phyloP scores from a whole-genome alignment of 1,140 invertebrate genomes.

The Lepeophtheirus salmonis region DNA sequence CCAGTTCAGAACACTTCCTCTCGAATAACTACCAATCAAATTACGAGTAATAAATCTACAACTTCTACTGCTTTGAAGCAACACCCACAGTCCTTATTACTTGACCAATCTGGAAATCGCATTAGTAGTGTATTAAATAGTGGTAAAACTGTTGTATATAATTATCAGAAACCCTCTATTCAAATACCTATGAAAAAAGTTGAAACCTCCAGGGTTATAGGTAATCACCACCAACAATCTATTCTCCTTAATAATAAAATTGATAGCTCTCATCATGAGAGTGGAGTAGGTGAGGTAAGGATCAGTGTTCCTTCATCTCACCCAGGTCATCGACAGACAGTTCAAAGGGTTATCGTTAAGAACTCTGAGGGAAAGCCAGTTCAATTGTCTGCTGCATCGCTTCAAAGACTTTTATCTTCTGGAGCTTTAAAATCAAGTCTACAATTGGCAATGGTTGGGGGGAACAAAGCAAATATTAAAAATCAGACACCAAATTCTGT shows the following conservation, averaged over 20 bases:
- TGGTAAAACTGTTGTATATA: not conserved
- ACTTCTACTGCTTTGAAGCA: not conserved
- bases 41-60: not conserved
- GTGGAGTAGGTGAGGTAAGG: not conserved
- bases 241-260: not conserved
- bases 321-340: not conserved
- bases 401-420: not conserved
- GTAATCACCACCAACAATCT: not conserved
- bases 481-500: not conserved
- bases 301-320: not conserved
- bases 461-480: not conserved
- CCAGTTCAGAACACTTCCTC: too few relatives aligned
- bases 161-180: not conserved
- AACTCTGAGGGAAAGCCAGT: conserved; percentile 7
- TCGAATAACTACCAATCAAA: too few relatives aligned
- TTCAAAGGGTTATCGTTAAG: conserved; percentile 6
- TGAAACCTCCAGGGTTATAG: not conserved
- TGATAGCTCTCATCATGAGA: not conserved
- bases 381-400: not conserved
- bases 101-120: not conserved
- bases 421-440: conserved; percentile 1
- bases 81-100: not conserved
- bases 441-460: not conserved
- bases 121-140: too few relatives aligned
- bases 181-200: not conserved